A percentile compares a stretch with the other conserved stretches of the same genome.
Evolutionary conservation across 2,113 vertebrate species (phyloP).

Genomic region (Haemorhous mexicanus): DNA sequence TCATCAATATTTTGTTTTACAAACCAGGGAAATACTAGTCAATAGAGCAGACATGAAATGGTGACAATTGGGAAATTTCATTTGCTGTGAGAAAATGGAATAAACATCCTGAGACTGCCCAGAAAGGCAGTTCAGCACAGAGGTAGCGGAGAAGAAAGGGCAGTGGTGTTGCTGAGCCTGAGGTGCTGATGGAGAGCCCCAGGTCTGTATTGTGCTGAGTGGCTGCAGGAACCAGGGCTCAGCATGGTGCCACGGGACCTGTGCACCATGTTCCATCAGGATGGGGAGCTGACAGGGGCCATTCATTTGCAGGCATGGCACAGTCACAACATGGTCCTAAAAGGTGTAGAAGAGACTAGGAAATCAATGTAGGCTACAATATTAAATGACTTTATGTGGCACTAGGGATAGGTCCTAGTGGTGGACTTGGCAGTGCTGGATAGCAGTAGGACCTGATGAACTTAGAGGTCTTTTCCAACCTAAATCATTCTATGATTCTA

Average conservation of each 20-base stretch:
- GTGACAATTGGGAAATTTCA: neutral
- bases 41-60: neutral
- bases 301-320: neutral
- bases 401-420: neutral
- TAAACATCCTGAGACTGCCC: neutral
- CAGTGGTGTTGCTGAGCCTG: neutral
- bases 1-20: neutral
- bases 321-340: neutral
- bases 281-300: fast-evolving
- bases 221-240: neutral
- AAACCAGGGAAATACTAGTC: neutral
- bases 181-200: neutral
- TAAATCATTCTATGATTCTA: neutral
- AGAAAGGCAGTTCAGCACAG: neutral
- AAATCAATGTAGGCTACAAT: neutral
- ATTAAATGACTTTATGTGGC: neutral
- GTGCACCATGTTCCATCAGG: fast-evolving
- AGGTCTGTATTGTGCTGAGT: neutral
- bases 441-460: neutral
- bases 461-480: neutral
- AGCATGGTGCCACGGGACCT: fast-evolving
- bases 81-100: neutral
- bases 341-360: neutral
- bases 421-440: neutral
- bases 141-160: neutral